phyloP scores from a whole-genome alignment of 2,888 invertebrate species.

The Allolobophora icterica region DNA sequence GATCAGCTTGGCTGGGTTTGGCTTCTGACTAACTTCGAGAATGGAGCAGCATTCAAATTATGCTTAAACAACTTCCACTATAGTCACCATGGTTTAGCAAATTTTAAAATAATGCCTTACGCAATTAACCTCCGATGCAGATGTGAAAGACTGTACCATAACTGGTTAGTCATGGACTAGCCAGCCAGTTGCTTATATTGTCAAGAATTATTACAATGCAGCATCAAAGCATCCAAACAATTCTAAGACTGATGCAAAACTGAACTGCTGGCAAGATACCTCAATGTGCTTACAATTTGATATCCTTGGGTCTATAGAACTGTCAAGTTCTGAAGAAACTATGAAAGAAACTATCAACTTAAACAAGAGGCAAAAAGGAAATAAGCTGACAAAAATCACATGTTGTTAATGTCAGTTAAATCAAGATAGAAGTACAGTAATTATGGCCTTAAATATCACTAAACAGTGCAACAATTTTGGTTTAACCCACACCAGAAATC shows the following conservation, averaged over 20 bases:
- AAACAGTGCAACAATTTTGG: background rate
- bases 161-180: background rate
- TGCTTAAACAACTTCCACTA: background rate
- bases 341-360: background rate
- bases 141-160: background rate
- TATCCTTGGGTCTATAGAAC: background rate
- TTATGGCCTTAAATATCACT: slow-evolving; percentile 1
- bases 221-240: background rate
- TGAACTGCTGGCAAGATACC: background rate
- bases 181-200: background rate
- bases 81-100: background rate
- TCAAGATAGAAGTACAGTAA: background rate
- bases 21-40: background rate
- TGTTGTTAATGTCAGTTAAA: background rate
- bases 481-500: background rate
- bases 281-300: background rate
- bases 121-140: background rate
- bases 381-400: background rate
- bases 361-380: background rate
- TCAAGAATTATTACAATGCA: background rate
- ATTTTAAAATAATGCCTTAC: background rate
- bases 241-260: background rate
- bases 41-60: background rate
- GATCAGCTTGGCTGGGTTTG: background rate
- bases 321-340: background rate